Percentiles rank a stretch among this genome's conserved stretches.
Evolutionary conservation across 2,113 vertebrate species (phyloP).

Genomic region (Athene noctua): DNA sequence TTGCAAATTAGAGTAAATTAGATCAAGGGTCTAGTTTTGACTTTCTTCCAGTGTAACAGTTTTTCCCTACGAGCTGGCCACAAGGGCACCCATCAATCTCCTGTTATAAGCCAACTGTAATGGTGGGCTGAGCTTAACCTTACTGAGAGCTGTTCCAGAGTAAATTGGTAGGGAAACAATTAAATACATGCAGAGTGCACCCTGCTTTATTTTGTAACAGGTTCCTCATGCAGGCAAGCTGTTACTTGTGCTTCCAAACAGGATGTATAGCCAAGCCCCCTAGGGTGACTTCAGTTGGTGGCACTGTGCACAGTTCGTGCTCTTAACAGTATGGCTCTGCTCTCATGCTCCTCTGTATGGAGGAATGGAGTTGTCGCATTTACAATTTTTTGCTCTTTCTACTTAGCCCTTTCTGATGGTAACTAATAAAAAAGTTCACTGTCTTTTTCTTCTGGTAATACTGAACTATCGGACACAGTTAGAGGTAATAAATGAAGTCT

Average conservation of each 20-base stretch:
- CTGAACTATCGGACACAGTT: not conserved
- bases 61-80: not conserved
- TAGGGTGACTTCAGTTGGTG: not conserved
- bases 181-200: fast-evolving
- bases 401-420: fast-evolving
- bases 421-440: not conserved
- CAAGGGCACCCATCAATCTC: not conserved
- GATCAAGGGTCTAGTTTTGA: fast-evolving
- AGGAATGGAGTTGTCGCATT: not conserved
- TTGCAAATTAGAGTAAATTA: not conserved
- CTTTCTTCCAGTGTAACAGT: not conserved
- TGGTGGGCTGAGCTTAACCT: not conserved
- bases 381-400: not conserved
- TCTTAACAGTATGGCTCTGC: not conserved
- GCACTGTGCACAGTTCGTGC: fast-evolving
- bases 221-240: not conserved
- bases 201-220: not conserved
- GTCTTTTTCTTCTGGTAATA: not conserved
- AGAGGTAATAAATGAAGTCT: not conserved
- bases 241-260: not conserved
- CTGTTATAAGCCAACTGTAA: fast-evolving
- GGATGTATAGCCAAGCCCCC: not conserved
- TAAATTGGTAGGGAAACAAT: not conserved
- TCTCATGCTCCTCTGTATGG: not conserved
- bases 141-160: fast-evolving